Evolutionary conservation across 2,797 vertebrate genomes (phyloP), one percentile per base, ranked within the genome.

Genomic region (Hipposideros larvatus): DNA sequence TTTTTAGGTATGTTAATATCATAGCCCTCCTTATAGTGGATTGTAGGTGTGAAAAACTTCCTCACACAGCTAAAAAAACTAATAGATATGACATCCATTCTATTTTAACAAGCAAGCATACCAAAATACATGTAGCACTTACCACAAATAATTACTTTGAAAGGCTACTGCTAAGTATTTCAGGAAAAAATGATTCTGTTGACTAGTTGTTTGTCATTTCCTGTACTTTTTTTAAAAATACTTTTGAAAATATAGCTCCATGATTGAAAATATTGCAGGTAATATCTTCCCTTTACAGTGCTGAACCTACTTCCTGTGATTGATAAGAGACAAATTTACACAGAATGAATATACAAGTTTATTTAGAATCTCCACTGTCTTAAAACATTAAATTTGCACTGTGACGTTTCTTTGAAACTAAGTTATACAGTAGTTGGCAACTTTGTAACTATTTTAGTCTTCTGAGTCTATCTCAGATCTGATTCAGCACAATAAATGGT

Each of bases 121-220:
- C 98, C 98, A 99, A 99, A 99, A 99, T 99, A 99, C 98, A 98
- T 98, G 98, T 99, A 99, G 99, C 99, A 99, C 98, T 99, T 99
- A 99, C 99, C 99, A 99, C 99, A 99, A 99, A 99, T 99, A 99
- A 99, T 99, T 99, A 99, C 99, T 99, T 99, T 99, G 99, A 99
- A 99, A 99, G 99, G 98, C 98, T 99, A 98, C 98, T 99, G 98
- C 99, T 99, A 99, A 99, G 98, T 99, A 99, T 99, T 99, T 99
- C 98, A 99, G 98, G n/a, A 99, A 99, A 99, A 99, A 99, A 99
- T 99, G 98, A 99, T 99, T 99, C 99, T 98, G 98, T 99, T 99
- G 98, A 99, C 98, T 99, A 99, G 98, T 98, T 99, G 98, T 99
- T 99, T 99, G 99, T 99, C 99, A 99, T 98, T 98, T 99, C 98